Evolutionary conservation across 2,113 vertebrate species (phyloP).

Genomic region (Megaptera novaeangliae): DNA sequence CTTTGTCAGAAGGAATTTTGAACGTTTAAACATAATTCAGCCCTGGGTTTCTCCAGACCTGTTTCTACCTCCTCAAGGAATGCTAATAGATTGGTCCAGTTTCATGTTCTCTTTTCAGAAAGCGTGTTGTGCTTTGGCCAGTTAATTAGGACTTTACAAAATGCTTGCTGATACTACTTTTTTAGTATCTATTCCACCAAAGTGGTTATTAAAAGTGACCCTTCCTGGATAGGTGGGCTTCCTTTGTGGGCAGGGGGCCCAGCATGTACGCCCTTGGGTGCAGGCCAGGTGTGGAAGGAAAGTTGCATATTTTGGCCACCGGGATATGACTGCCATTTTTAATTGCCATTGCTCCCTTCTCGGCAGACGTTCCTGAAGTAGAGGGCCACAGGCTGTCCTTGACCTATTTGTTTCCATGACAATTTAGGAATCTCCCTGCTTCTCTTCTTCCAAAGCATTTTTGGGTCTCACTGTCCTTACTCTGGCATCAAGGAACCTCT

Average conservation of each 20-base stretch:
- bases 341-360: neutral
- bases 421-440: neutral
- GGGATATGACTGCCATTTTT: neutral
- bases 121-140: neutral
- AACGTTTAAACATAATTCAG: slow-evolving; percentile 16
- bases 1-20: slow-evolving; percentile 14
- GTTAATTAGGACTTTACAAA: neutral
- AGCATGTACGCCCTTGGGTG: fast-evolving
- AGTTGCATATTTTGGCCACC: neutral
- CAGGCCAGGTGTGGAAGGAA: neutral
- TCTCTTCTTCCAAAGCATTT: neutral
- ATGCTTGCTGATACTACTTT: neutral
- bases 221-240: neutral
- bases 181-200: neutral
- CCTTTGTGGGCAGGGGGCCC: neutral
- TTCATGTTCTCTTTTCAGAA: neutral
- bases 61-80: neutral
- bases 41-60: neutral
- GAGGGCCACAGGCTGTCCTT: neutral
- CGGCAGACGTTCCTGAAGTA: neutral
- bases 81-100: neutral
- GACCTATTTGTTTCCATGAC: neutral
- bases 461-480: neutral
- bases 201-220: neutral
- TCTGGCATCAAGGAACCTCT: neutral